Evolutionary conservation across 2,888 invertebrate species (phyloP).

Genomic region (Campoplex capitator): DNA sequence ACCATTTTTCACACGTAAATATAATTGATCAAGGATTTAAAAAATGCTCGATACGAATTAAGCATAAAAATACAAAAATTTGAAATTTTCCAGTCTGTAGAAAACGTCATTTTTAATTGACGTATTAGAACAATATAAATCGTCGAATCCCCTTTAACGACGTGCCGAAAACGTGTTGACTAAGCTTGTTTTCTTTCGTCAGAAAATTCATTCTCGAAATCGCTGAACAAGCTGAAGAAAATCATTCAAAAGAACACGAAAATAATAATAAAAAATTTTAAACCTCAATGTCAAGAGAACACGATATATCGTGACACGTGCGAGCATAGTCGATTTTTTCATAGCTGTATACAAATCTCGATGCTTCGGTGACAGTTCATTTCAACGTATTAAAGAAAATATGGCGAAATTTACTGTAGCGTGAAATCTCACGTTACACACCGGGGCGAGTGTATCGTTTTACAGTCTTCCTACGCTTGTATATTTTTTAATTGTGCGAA

Average conservation of each 20-base stretch:
- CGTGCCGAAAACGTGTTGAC: background rate
- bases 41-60: background rate
- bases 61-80: background rate
- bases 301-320: background rate
- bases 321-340: slow-evolving; percentile 8
- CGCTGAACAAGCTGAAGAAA: slow-evolving; percentile 18
- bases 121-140: background rate
- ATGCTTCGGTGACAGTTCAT: background rate
- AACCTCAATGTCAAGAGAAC: background rate
- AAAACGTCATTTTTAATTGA: background rate
- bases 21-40: background rate
- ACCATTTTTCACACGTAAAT: background rate
- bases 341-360: background rate
- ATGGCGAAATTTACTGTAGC: background rate
- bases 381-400: background rate
- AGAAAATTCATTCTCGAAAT: background rate
- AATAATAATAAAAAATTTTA: background rate
- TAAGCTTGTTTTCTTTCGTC: background rate
- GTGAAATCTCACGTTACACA: slow-evolving; percentile 46
- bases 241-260: slow-evolving; percentile 2
- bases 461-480: slow-evolving; percentile 37
- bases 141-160: too few species aligned
- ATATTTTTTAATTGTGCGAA: background rate
- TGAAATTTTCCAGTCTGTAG: background rate
- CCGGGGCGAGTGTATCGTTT: slow-evolving; percentile 47